Evolutionary conservation across 2,888 invertebrate genomes (phyloP), one percentile per base, ranked within the genome.

Genomic region (Sicus ferrugineus): DNA sequence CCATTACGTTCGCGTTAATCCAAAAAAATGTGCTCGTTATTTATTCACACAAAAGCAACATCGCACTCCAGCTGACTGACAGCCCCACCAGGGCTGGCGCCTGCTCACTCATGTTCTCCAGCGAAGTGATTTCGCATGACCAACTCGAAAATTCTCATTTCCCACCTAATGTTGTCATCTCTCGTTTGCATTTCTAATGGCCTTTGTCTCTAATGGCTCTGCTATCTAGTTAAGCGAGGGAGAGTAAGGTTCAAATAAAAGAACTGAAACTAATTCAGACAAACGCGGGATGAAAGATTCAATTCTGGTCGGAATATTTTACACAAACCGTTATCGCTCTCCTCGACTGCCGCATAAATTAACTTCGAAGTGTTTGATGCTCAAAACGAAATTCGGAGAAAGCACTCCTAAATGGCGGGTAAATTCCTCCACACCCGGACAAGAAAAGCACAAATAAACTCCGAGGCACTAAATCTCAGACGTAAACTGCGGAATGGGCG

Each of bases 341-440:
- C 50, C 7, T 11, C 50, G 50, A 28, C 9, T 54, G 54, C 54
- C 28, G 54, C 54, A 54, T 54, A 54, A 54, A 26, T 54, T 54
- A 54, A 16, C 16, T 54, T 54, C 26, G 54, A 54, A 54, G 54
- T 54, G 28, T 54, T 54, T 54, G 28, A 54, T 23, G 54, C 26
- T 26, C 0, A 26, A 54, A 28, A 23, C 23, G 23, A 28, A 54
- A 28, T 5, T 54, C 16, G 28, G 7, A 54, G 28, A 14, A 54
- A 26, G 5, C 54, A 54, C 54, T 3, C 1, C 21, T 2, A 21
- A 52, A 6, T 52, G 50, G 23, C 5, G 54, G 7, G 54, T 52
- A 23, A 5, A 11, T 23, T 19, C 52, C 9, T 26, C 14, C 28
- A 54, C 9, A n/a, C 21, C 23, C 23, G 19, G 26, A 14, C 1